Evolutionary conservation across 1,140 invertebrate genomes (phyloP), one percentile per base, ranked within the genome.

Genomic region (Diachasmimorpha longicaudata): DNA sequence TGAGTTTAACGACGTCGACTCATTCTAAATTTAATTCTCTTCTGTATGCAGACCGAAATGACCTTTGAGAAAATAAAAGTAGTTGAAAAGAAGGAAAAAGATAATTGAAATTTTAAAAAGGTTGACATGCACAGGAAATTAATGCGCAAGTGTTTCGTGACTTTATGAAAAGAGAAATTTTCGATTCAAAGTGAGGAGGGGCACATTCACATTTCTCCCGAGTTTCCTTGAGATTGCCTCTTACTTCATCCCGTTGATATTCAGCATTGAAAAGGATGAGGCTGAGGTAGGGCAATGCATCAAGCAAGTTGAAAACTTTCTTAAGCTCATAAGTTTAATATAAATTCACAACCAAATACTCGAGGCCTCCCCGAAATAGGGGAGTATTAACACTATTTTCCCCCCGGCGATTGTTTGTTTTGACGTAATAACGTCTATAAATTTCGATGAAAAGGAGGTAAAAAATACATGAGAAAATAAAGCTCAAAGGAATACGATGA

Each of bases 61-160:
- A 63, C 23, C 58, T 63, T 63, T 63, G 19, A 63, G 58, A 31
- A 63, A 25, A 25, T 63, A 25, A 63, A 31, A 63, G 19, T 25
- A 31, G 19, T 55, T 19, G 19, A 19, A 55, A 19, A 55, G 48
- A 55, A 55, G 48, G 48, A 9, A 48, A 9, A 48, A 55, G 39
- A 42, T 55, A 55, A 55, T 55, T 55, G 48, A 55, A 55, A 55
- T 55, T 55, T 55, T 55, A 55, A 55, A 55, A 55, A 55, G 48
- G 48, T 55, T 55, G 48, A 55, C 48, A 55, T 55, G 48, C 48
- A 55, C 4, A 55, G 48, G 48, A 55, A 55, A 55, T 55, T 55
- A 55, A 55, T 55, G 48, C 48, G 4, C 9, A 55, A 55, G 48
- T 55, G 48, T 55, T 55, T 55, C 48, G 48, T 55, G 48, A 55